Base-by-base conservation (phyloP, 2,888 invertebrate species). In the Suillia variegata region DNA sequence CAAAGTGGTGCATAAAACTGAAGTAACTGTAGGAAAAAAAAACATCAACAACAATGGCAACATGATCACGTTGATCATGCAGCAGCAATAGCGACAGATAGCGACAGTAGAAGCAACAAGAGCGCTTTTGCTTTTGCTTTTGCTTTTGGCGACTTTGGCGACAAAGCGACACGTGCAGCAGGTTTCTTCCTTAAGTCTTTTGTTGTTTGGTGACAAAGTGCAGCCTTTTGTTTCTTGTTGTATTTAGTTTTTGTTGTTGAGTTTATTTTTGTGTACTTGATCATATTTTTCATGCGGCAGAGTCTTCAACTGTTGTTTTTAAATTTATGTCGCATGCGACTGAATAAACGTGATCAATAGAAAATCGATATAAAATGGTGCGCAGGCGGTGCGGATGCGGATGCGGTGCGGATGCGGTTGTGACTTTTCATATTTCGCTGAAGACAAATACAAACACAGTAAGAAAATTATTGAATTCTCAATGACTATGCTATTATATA, bases 301-400 rank as follows among this genome's bases (percentile, higher is more conserved):
- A 31, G 34, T 24, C 15, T 26, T 33, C 34, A 21, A n/a, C 8
- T 13, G 20, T 38, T 26, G 6, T 12, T 13, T 38, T 4, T 10
- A 8, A 20, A 53, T 53, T 31, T 34, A 8, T 26, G 38, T n/a
- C 10, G 15, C 38, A 38, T 38, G 38, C 38, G 3, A 13, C 38
- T n/a, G n/a, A 33, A 20, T n/a, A 34, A 55, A 49, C 51, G 38
- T 51, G 42, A 56, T 24, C 56, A 42, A 56, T 50, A 56, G 54
- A 45, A 45, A 54, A 54, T 54, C 54, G 47, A 54, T 54, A 54
- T 45, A 54, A 54, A 45, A 54, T 54, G 45, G 45, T 54, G 45
- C 45, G 54, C 31, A 13, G 38, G 26, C 26, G 10, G 10, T 26
- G 26, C 26, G 10, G 26, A 6, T 5, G 26, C 26, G 5, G 26